A percentile compares a stretch with the other conserved stretches of the same genome.
phyloP scores from a whole-genome alignment of 2,113 vertebrate species.

The Agelaius tricolor region DNA sequence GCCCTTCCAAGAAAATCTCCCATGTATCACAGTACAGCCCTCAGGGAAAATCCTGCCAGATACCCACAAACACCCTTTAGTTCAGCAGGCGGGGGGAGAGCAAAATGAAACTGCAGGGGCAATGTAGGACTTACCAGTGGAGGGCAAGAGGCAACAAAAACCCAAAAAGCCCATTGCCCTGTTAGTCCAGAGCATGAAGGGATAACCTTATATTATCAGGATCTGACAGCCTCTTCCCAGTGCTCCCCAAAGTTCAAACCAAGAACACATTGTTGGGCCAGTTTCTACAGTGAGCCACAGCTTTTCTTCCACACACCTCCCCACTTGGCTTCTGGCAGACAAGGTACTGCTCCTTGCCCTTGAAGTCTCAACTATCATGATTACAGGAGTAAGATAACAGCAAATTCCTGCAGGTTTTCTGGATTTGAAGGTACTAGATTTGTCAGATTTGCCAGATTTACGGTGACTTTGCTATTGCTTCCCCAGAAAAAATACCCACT shows the following conservation, averaged over 20 bases:
- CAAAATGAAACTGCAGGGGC: not conserved
- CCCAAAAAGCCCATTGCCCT: not conserved
- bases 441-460: not conserved
- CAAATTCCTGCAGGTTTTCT: not conserved
- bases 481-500: fast-evolving
- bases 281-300: not conserved
- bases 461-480: not conserved
- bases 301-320: fast-evolving
- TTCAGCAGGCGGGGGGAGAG: not conserved
- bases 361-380: not conserved
- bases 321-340: not conserved
- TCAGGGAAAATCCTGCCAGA: not conserved
- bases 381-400: not conserved
- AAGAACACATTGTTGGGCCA: not conserved
- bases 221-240: not conserved
- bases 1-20: not conserved
- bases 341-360: not conserved
- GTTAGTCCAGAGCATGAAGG: not conserved
- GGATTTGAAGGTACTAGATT: not conserved
- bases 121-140: fast-evolving
- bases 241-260: not conserved
- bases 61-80: not conserved
- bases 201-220: not conserved
- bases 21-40: too few relatives aligned
- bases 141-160: not conserved